Conservation (phyloP, 1,140 invertebrate genomes). For the Phortica variegata region DNA sequence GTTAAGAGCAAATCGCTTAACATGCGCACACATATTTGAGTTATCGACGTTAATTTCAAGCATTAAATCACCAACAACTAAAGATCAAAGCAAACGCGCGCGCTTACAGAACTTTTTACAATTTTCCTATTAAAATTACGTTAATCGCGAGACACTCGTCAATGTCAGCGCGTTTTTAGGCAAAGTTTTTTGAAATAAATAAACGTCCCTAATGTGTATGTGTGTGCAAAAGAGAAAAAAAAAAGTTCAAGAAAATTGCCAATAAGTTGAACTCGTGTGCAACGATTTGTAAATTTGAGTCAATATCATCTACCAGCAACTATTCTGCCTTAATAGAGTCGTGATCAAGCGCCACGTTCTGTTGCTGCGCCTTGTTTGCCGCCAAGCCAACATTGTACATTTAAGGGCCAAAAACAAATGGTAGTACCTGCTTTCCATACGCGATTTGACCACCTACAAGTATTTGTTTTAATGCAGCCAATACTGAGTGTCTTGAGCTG, state of each 20-base stretch:
- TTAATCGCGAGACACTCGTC: slow-evolving; percentile 29
- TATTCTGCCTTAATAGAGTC: slow-evolving; percentile 36
- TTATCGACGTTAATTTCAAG: not conserved
- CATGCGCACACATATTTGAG: slow-evolving; percentile 21
- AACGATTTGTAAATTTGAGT: not conserved
- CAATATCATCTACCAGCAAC: no score
- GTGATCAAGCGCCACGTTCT: slow-evolving; percentile 42
- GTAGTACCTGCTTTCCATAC: slow-evolving; percentile 18
- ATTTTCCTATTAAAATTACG: slow-evolving; percentile 17
- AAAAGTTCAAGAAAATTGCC: not conserved
- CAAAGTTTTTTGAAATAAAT: not conserved
- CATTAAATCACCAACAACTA: slow-evolving; percentile 10
- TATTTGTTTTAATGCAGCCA: slow-evolving; percentile 23
- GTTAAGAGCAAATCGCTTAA: slow-evolving; percentile 18
- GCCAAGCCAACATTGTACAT: no score
- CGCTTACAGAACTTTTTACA: no score
- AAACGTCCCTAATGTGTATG: slow-evolving; percentile 19
- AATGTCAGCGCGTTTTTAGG: no score
- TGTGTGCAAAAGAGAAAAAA: not conserved
- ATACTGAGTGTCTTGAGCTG: not conserved
- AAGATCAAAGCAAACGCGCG: slow-evolving; percentile 16
- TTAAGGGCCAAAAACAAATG: no score
- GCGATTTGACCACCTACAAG: slow-evolving; percentile 44
- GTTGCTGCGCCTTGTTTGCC: not conserved
- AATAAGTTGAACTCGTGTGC: not conserved